Evolutionary conservation across 2,888 invertebrate genomes (phyloP).

Genomic region (Tholera decimalis): DNA sequence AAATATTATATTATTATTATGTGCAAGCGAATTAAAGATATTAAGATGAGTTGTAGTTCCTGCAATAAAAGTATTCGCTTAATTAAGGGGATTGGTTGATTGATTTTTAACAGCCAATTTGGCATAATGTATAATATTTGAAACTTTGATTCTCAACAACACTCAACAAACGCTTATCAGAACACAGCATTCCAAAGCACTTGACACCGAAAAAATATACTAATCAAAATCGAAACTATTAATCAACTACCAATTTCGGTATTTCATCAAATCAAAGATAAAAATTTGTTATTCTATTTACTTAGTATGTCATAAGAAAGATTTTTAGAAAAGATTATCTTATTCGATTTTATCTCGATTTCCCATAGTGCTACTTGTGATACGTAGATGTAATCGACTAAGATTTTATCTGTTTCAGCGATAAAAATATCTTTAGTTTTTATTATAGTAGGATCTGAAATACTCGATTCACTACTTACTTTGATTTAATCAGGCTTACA

Average conservation of each 20-base stretch:
- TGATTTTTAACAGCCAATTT: too few species aligned
- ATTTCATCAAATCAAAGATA: conserved; percentile 11
- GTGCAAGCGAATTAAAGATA: not conserved
- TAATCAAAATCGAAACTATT: not conserved
- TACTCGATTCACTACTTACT: conserved; percentile 11
- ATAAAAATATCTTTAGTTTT: conserved; percentile 17
- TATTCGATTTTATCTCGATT: conserved; percentile 27
- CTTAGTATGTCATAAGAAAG: not conserved
- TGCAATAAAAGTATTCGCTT: too few species aligned
- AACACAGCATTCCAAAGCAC: not conserved
- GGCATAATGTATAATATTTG: too few species aligned
- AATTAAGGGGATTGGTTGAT: too few species aligned
- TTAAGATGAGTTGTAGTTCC: too few species aligned
- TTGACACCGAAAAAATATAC: not conserved
- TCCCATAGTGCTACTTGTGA: conserved; percentile 52
- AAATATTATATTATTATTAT: too few species aligned
- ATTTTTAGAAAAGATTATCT: conserved; percentile 28
- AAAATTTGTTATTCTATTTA: conserved; percentile 23
- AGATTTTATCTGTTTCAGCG: conserved; percentile 40
- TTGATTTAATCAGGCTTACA: conserved; percentile 23
- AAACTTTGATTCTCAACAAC: too few species aligned
- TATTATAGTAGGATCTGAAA: conserved; percentile 33
- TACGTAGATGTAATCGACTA: conserved; percentile 49
- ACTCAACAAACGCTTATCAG: too few species aligned
- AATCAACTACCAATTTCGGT: conserved; percentile 7